These are phyloP conservation scores for Sarcoramphus papa DNA, from an alignment of 2,797 vertebrate genomes.

Conservation along the genomic window DNA sequence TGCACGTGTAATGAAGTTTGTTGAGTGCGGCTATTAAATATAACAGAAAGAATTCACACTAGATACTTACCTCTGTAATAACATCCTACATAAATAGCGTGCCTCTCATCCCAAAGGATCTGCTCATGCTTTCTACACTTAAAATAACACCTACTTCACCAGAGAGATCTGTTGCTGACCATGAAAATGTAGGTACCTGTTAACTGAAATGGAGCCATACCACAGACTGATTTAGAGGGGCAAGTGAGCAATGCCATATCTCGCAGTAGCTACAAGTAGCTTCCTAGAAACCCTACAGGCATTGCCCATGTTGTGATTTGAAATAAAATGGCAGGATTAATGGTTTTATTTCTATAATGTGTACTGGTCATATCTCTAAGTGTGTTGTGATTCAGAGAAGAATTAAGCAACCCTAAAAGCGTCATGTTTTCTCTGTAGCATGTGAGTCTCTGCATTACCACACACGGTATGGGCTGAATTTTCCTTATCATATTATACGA, in stretches of 20 bases:
- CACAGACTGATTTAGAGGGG: not conserved
- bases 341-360: not conserved
- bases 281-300: not conserved
- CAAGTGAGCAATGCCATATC: not conserved
- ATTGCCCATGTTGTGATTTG: not conserved
- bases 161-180: not conserved
- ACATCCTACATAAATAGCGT: not conserved
- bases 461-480: not conserved
- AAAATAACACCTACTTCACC: not conserved
- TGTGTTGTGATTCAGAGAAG: not conserved
- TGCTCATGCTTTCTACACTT: not conserved
- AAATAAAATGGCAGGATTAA: not conserved
- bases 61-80: constrained; percentile 26
- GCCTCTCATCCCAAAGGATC: not conserved
- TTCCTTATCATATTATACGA: rapidly evolving
- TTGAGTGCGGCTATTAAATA: not conserved
- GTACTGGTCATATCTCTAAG: not conserved
- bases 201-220: not conserved
- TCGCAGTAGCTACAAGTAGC: not conserved
- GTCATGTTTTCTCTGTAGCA: not conserved
- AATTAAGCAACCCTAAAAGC: not conserved
- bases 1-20: not conserved
- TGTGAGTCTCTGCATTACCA: not conserved
- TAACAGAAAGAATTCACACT: not conserved
- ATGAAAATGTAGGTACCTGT: not conserved